Percentiles rank a stretch among this genome's conserved stretches.
phyloP scores from a whole-genome alignment of 2,888 invertebrate genomes.

The Oscheius sp. region DNA sequence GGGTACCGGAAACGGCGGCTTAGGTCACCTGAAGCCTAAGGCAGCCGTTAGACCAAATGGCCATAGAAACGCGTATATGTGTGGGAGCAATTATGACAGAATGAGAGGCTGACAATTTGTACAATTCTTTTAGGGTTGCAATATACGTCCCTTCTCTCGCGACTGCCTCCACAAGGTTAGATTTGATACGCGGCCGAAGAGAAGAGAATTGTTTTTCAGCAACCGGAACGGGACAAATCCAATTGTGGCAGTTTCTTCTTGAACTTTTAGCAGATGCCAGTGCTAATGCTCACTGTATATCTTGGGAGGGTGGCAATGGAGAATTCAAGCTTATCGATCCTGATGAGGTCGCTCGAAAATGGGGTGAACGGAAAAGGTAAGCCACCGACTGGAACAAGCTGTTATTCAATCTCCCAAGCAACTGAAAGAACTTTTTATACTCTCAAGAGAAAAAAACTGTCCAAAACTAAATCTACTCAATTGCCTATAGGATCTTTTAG shows the following conservation, averaged over 20 bases:
- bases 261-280: slow-evolving; percentile 88
- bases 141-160: slow-evolving; percentile 52
- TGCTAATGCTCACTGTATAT: slow-evolving; percentile 74
- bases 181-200: neutral
- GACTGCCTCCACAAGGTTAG: slow-evolving; percentile 47
- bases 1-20: slow-evolving; percentile 25
- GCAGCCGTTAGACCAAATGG: neutral
- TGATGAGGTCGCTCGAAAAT: slow-evolving; percentile 86
- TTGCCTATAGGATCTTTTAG: too few relatives aligned
- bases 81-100: neutral
- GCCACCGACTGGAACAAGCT: too few relatives aligned
- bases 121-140: slow-evolving; percentile 56
- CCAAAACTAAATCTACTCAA: too few relatives aligned
- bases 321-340: slow-evolving; percentile 94
- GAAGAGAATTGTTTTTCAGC: slow-evolving; percentile 4
- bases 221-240: slow-evolving; percentile 80
- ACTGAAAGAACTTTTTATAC: too few relatives aligned
- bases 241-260: slow-evolving; percentile 96
- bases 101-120: too few relatives aligned
- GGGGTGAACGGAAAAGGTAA: slow-evolving; percentile 88
- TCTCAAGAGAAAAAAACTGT: too few relatives aligned
- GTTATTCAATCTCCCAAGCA: too few relatives aligned
- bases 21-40: slow-evolving; percentile 26
- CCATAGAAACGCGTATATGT: too few relatives aligned
- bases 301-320: slow-evolving; percentile 92